A percentile compares a stretch with the other conserved stretches of the same genome.
These are phyloP conservation scores for Eupithecia pulchellata DNA, from an alignment of 2,888 invertebrate genomes.

Conservation along the genomic window DNA sequence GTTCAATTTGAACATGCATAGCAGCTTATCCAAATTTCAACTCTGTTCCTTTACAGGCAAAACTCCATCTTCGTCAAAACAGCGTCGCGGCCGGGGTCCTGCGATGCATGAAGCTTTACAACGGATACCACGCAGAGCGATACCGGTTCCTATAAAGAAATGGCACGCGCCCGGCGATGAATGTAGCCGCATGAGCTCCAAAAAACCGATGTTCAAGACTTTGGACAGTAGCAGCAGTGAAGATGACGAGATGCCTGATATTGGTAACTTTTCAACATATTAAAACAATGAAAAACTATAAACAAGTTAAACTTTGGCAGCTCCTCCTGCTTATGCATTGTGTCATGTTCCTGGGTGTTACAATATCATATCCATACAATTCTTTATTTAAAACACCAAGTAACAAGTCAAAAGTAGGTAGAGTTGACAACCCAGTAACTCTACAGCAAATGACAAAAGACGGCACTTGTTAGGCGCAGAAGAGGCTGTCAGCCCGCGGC, in stretches of 20 bases:
- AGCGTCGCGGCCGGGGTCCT: constrained; percentile 76
- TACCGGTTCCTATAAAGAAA: constrained; percentile 63
- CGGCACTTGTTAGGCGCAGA: no score
- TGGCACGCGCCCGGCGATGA: constrained; percentile 84
- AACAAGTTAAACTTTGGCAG: no score
- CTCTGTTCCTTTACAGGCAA: constrained; percentile 52
- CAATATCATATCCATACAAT: no score
- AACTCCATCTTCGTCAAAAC: constrained; percentile 60
- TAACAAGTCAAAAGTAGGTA: no score
- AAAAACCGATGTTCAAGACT: constrained; percentile 61
- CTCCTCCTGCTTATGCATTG: no score
- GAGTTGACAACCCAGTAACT: no score
- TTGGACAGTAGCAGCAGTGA: constrained; percentile 77
- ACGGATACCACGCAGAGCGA: constrained; percentile 81
- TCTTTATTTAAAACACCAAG: no score
- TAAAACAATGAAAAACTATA: no score
- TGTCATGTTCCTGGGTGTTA: no score
- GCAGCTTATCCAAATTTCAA: not conserved
- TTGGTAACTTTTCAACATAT: constrained; percentile 60
- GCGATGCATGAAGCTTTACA: constrained; percentile 85
- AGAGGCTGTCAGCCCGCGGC: no score
- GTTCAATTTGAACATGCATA: not conserved
- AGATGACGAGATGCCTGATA: constrained; percentile 77
- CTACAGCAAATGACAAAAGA: no score
- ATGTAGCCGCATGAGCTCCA: constrained; percentile 72